Evolutionary conservation across 2,113 vertebrate species (phyloP), one percentile per base, ranked within the genome.

Genomic region (Callipepla squamata): DNA sequence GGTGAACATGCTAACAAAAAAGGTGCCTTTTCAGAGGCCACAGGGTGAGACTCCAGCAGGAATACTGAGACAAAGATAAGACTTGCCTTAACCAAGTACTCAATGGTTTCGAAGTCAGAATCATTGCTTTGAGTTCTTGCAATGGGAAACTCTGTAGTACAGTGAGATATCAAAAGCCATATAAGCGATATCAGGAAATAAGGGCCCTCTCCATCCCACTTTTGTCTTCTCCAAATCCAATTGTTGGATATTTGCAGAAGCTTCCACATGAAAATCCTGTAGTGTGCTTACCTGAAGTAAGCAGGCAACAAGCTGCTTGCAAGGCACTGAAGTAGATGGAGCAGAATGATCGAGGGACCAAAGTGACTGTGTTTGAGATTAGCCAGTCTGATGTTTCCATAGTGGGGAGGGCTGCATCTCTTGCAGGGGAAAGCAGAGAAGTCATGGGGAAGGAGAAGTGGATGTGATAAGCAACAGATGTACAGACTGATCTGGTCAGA

Each of bases 121-220:
- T 63, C 63, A 22, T 34, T 48, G 26, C 14, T 75, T 63, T 53
- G 61, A 53, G 45, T 7, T 79, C n/a, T 79, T 75, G 47, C 15
- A 51, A 32, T 19, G 19, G 47, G 58, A 58, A 67, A 45, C 25
- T 77, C 44, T 70, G 51, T 63, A 48, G 36, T 16, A 63, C 59
- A 66, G 58, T 14, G 42, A 30, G 53, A 32, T 72, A n/a, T 44
- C 51, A 38, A 74, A n/a, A 25, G 9, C 69, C 28, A 48, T 3
- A 7, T 9, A 70, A 74, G 30, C 3, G 6, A 42, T 16, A 14
- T 30, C 15, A 58, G 45, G 36, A 88, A 61, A 44, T 6, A 26
- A 12, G 40, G 13, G 34, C 5, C 3, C 4, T 2, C 1, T 15
- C 13, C 50, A 36, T 30, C 19, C 12, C 3, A 3, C 22, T 67